A percentile compares a stretch with the other conserved stretches of the same genome.
Evolutionary conservation across 2,797 vertebrate genomes (phyloP).

Genomic region (Lagodon rhomboides): DNA sequence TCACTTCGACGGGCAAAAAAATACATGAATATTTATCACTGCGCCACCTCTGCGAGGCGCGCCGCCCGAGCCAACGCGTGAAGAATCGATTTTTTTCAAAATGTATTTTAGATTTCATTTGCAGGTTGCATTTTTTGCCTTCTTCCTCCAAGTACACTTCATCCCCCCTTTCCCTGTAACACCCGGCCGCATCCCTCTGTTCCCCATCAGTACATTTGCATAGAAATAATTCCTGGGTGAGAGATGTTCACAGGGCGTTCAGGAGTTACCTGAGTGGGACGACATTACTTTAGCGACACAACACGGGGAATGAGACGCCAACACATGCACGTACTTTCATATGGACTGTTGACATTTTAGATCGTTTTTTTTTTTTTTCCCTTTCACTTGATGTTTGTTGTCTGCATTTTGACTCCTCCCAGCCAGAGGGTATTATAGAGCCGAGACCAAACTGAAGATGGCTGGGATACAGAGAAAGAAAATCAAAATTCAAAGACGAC

Average conservation of each 20-base stretch:
- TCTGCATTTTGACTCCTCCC: not conserved
- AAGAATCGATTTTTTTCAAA: slow-evolving; percentile 63
- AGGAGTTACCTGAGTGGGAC: slow-evolving; percentile 36
- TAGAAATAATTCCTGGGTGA: slow-evolving; percentile 58
- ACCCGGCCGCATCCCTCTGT: slow-evolving; percentile 27
- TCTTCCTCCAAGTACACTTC: slow-evolving; percentile 28
- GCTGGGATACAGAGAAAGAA: no score
- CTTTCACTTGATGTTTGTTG: not conserved
- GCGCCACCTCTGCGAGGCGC: slow-evolving; percentile 52
- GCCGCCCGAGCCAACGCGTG: slow-evolving; percentile 31
- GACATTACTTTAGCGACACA: slow-evolving; percentile 23
- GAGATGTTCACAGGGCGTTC: slow-evolving; percentile 43
- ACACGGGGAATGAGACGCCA: not conserved
- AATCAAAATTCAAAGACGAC: no score
- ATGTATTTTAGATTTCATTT: slow-evolving; percentile 70
- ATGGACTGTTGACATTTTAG: slow-evolving; percentile 3
- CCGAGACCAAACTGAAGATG: no score
- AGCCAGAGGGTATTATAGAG: no score
- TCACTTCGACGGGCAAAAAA: slow-evolving; percentile 45
- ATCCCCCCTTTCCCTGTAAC: slow-evolving; percentile 38
- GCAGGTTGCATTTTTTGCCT: slow-evolving; percentile 35
- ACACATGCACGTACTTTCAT: not conserved
- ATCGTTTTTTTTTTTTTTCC: slow-evolving; percentile 12
- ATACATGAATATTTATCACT: slow-evolving; percentile 71
- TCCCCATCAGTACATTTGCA: slow-evolving; percentile 60